A percentile compares a stretch with the other conserved stretches of the same genome.
These are phyloP conservation scores for Phoxinus dragarum DNA, from an alignment of 2,797 vertebrate species.

Conservation along the genomic window DNA sequence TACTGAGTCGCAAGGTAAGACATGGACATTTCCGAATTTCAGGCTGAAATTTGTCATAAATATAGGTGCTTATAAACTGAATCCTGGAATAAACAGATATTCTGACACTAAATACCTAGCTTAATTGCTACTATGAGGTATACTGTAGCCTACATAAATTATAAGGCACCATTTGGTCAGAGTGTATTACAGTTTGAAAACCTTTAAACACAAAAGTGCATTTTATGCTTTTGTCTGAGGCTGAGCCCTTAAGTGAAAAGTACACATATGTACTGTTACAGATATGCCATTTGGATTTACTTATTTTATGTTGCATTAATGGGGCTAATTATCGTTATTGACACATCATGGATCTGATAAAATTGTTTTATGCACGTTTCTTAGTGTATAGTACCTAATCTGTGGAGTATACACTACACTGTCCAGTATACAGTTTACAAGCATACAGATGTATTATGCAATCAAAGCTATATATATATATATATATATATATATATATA, in stretches of 20 bases:
- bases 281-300: neutral
- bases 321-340: neutral
- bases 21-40: slow-evolving; percentile 3
- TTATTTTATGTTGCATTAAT: neutral
- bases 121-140: neutral
- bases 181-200: neutral
- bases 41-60: neutral
- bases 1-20: slow-evolving; percentile 35
- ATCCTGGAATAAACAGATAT: neutral
- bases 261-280: neutral
- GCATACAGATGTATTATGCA: slow-evolving; percentile 1
- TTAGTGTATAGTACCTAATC: neutral
- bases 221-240: neutral
- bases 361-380: neutral
- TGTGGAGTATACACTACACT: neutral
- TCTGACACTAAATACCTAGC: neutral
- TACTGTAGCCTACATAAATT: neutral
- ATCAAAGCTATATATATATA: neutral
- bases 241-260: neutral
- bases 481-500: neutral
- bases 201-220: neutral
- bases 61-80: neutral
- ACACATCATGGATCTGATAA: too few species aligned
- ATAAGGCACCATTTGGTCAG: neutral
- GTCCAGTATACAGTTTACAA: slow-evolving; percentile 15